These are phyloP conservation scores for Mobula birostris DNA, from an alignment of 2,113 vertebrate genomes.

Conservation along the genomic window DNA sequence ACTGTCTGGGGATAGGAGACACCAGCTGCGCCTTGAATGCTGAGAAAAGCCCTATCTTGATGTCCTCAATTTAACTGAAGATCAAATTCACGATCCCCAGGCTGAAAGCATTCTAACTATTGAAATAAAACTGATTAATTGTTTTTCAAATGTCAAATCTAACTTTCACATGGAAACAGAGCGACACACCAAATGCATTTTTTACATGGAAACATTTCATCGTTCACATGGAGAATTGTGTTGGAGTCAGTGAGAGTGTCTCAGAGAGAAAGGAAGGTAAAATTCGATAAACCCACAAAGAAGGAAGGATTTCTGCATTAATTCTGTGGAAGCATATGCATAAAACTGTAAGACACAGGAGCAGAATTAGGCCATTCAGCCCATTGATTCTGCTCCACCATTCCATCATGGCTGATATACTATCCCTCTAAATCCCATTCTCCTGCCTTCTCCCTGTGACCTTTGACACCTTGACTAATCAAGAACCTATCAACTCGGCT, in stretches of 20 bases:
- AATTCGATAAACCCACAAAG: neutral
- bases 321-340: too few relatives aligned
- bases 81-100: neutral
- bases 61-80: neutral
- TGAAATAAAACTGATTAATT: neutral
- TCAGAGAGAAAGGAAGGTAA: neutral
- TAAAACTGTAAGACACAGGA: too few relatives aligned
- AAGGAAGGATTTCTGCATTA: neutral
- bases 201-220: too few relatives aligned
- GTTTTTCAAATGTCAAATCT: neutral
- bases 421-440: too few relatives aligned
- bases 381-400: too few relatives aligned
- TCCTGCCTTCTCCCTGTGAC: too few relatives aligned
- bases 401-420: too few relatives aligned
- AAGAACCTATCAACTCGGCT: too few relatives aligned
- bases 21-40: neutral
- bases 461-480: too few relatives aligned
- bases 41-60: neutral
- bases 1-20: neutral
- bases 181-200: too few relatives aligned
- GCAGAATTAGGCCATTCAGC: too few relatives aligned
- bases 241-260: neutral
- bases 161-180: neutral
- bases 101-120: neutral
- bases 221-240: too few relatives aligned